Base-by-base conservation (phyloP, 1,140 invertebrate species). In the Zaprionus kolodkinae region DNA sequence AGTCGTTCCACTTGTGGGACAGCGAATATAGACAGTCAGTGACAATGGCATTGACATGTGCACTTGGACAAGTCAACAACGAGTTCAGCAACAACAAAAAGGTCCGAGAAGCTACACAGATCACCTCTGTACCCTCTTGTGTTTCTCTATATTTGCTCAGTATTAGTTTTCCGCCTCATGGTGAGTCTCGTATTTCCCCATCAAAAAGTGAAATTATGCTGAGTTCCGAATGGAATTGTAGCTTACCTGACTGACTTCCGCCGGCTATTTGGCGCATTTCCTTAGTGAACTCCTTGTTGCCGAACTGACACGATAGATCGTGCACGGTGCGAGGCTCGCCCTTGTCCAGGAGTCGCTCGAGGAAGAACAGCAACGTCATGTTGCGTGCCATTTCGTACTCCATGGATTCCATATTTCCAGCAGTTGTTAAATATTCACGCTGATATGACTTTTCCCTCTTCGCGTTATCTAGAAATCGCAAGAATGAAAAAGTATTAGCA, bases 271-370 rank as follows among this genome's bases (percentile, higher is more conserved):
- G 97, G 77, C 97, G 94, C 97, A 97, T 98, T 94, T 99, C 97
- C 94, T 98, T 98, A 3, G 97, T 98, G 92, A 99, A 99, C 60
- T 97, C 97, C 93, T 98, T 98, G 69, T 97, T 97, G 84, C 98
- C 97, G 93, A 99, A 99, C 93, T 99, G 97, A 93, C 98, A 99
- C 91, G 97, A 98, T 67, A 99, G 94, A 94, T 99, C 98, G 93
- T 99, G 98, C 76, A 99, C 94, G 52, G 98, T 98, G 91, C 98
- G 95, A 66, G 97, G 97, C 92, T 97, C 97, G 72, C 96, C 96
- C 94, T 98, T 98, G 92, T 99, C 97, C 94, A 99, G 95, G 63
- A 99, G 94, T 91, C 97, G 96, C 93, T 99, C 98, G 86, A 99
- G 96, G 93, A 99, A 99, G 93, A 99, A 99, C 81, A 99, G 94